These are phyloP conservation scores for Lampropteryx suffumata DNA, from an alignment of 2,888 invertebrate species.

Conservation along the genomic window DNA sequence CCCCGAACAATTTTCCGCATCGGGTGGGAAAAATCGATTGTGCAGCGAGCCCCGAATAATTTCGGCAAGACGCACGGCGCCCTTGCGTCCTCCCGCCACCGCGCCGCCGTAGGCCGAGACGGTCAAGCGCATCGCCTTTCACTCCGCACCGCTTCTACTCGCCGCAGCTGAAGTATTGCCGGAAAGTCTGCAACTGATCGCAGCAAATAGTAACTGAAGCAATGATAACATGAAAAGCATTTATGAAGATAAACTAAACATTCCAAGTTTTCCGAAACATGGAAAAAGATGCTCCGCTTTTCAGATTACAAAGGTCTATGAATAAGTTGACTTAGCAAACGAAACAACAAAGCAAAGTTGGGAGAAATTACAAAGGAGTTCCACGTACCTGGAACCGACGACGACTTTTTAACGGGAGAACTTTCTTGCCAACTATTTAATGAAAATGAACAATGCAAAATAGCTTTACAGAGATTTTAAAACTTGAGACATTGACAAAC, in stretches of 20 bases:
- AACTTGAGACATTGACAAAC: too few species aligned
- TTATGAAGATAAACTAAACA: not conserved
- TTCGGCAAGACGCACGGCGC: slow-evolving; percentile 83
- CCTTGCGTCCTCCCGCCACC: slow-evolving; percentile 65
- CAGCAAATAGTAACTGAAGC: not conserved
- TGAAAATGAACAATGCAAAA: too few species aligned
- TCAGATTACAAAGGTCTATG: too few species aligned
- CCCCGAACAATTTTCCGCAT: slow-evolving; percentile 82
- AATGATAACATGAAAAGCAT: not conserved
- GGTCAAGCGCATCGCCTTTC: slow-evolving; percentile 70
- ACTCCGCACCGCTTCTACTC: slow-evolving; percentile 40
- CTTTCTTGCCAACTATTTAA: too few species aligned
- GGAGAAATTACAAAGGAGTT: too few species aligned
- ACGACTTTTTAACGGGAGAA: too few species aligned
- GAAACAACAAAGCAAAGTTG: too few species aligned
- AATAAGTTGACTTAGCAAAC: too few species aligned
- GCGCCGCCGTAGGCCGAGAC: slow-evolving; percentile 45
- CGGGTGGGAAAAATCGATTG: slow-evolving; percentile 84
- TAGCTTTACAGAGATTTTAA: too few species aligned
- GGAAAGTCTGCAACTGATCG: slow-evolving; percentile 6
- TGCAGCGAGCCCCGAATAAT: slow-evolving; percentile 82
- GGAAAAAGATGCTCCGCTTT: too few species aligned
- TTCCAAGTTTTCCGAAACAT: too few species aligned
- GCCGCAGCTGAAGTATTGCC: slow-evolving; percentile 1
- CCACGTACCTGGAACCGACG: too few species aligned